These are phyloP conservation scores for Argynnis bischoffii DNA, from an alignment of 2,888 invertebrate species.

Conservation along the genomic window DNA sequence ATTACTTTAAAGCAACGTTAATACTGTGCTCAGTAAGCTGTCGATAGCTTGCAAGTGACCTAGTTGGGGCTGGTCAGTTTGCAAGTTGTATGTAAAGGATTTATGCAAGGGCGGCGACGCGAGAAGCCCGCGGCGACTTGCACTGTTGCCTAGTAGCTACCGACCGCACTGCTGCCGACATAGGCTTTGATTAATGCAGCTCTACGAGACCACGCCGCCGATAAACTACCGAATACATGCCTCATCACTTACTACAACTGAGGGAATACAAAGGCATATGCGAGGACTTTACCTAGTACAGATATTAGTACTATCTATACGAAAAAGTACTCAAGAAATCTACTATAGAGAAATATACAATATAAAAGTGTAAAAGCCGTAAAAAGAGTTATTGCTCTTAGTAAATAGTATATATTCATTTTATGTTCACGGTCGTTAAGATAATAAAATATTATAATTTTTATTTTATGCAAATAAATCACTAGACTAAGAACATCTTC, in stretches of 20 bases:
- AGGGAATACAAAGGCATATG: not conserved
- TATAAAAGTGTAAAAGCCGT: no score
- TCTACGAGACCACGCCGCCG: slow-evolving; percentile 17
- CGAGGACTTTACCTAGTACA: not conserved
- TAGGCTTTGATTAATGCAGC: slow-evolving; percentile 34
- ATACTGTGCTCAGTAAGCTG: slow-evolving; percentile 1
- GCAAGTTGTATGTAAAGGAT: slow-evolving; percentile 39
- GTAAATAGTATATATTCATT: not conserved
- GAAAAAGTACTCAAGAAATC: no score
- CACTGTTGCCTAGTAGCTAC: slow-evolving; percentile 19
- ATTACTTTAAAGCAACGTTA: not conserved
- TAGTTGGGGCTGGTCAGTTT: slow-evolving; percentile 34
- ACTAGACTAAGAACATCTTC: not conserved
- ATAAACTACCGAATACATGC: slow-evolving; percentile 25
- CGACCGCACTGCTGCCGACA: slow-evolving; percentile 30
- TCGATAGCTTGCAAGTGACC: slow-evolving; percentile 25
- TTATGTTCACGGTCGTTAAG: not conserved
- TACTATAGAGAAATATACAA: no score
- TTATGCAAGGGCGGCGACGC: slow-evolving; percentile 38
- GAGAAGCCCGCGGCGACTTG: slow-evolving; percentile 33
- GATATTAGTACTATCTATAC: no score
- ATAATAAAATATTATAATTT: slow-evolving; percentile 3
- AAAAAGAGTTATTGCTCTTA: no score
- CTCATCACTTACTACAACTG: slow-evolving; percentile 13
- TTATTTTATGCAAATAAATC: slow-evolving; percentile 7